phyloP scores from a whole-genome alignment of 2,797 vertebrate species.

The Myotis findleyi region DNA sequence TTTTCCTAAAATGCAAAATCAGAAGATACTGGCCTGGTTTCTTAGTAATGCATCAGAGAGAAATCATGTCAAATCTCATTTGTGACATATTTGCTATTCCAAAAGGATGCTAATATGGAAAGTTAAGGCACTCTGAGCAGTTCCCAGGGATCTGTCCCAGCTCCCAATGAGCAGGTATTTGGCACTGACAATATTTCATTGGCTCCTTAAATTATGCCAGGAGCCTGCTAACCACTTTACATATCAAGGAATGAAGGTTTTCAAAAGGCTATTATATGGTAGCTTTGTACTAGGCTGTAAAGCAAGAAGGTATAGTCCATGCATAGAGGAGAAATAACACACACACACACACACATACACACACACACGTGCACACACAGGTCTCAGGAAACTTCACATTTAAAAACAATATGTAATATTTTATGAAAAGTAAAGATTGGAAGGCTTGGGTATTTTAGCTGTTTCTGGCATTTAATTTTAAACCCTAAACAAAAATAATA shows the following conservation, averaged over 20 bases:
- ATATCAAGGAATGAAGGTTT: background rate
- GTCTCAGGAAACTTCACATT: background rate
- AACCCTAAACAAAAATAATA: background rate
- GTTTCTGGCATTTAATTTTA: background rate
- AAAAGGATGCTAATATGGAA: background rate
- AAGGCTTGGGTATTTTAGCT: background rate
- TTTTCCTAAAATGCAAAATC: background rate
- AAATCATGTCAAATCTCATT: background rate
- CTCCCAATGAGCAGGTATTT: background rate
- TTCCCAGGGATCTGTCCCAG: background rate
- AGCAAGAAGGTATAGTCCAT: background rate
- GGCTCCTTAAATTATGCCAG: background rate
- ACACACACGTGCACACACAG: background rate
- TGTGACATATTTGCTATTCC: background rate
- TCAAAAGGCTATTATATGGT: background rate
- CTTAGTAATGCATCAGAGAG: background rate
- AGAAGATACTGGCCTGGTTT: background rate
- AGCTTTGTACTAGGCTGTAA: background rate
- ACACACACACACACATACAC: background rate
- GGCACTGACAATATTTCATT: background rate
- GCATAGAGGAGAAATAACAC: background rate
- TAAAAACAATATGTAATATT: background rate
- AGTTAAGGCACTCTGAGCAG: background rate
- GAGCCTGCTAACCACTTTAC: background rate
- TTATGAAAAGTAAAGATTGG: background rate